Percentiles rank a stretch among this genome's conserved stretches.
phyloP scores from a whole-genome alignment of 2,888 invertebrate species.

The Archips crataeganus region DNA sequence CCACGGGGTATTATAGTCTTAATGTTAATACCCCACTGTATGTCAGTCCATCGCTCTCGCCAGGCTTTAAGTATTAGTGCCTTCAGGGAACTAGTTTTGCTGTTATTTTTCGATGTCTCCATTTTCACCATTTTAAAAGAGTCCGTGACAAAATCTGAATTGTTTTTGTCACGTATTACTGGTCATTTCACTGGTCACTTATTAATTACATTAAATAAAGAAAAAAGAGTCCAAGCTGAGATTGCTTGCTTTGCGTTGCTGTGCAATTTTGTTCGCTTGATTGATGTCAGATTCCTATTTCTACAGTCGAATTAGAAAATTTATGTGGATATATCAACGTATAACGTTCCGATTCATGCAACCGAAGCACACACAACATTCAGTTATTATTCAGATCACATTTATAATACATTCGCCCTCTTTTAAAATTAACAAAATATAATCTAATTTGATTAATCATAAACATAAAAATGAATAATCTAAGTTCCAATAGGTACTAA shows the following conservation, averaged over 20 bases:
- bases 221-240: background rate
- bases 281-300: background rate
- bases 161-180: slow-evolving; percentile 4
- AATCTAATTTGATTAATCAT: no score
- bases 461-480: no score
- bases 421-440: no score
- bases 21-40: slow-evolving; percentile 98
- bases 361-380: background rate
- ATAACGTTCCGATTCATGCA: background rate
- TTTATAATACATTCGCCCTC: no score
- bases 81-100: slow-evolving; percentile 93
- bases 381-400: background rate
- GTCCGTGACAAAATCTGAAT: slow-evolving; percentile 4
- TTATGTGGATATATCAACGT: background rate
- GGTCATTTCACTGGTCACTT: slow-evolving; percentile 2
- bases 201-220: slow-evolving; percentile 1
- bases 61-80: slow-evolving; percentile 94
- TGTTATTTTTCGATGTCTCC: slow-evolving; percentile 92
- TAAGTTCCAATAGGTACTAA: no score
- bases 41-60: slow-evolving; percentile 98
- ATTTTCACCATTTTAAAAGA: slow-evolving; percentile 74
- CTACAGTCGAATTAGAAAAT: background rate
- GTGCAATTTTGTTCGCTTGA: background rate
- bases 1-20: slow-evolving; percentile 96
- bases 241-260: background rate